These are phyloP conservation scores for Dynastes hyllus DNA, from an alignment of 2,888 invertebrate species.

Conservation along the genomic window DNA sequence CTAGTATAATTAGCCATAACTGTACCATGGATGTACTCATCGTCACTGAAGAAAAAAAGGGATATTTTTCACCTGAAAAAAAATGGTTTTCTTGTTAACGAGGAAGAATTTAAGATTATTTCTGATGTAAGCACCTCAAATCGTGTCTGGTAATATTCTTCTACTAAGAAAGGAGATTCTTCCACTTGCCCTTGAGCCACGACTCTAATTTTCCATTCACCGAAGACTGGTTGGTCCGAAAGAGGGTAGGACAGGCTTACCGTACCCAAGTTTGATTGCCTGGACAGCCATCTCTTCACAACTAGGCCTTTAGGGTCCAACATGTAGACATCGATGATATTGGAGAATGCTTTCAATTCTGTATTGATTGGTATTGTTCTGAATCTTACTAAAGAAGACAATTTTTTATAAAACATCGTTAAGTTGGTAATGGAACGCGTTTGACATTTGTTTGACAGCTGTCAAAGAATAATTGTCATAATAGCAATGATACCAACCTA, in stretches of 20 bases:
- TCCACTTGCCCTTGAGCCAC: constrained; percentile 92
- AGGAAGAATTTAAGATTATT: no score
- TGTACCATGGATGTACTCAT: constrained; percentile 87
- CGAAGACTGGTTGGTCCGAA: constrained; percentile 93
- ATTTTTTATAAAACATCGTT: constrained; percentile 3
- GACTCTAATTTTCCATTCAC: constrained; percentile 93
- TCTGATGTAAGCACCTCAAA: constrained; percentile 79
- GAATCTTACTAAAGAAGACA: constrained; percentile 80
- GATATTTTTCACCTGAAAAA: constrained; percentile 83
- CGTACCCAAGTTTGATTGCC: constrained; percentile 94
- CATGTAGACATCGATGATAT: constrained; percentile 93
- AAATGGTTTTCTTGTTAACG: neutral
- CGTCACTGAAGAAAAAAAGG: constrained; percentile 93
- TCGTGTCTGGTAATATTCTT: constrained; percentile 96
- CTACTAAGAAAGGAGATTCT: constrained; percentile 89
- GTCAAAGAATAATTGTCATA: no score
- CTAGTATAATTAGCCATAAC: constrained; percentile 97
- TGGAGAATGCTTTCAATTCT: constrained; percentile 91
- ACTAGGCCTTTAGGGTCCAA: constrained; percentile 91
- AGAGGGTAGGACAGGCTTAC: constrained; percentile 94
- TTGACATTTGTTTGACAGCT: no score
- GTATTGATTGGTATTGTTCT: constrained; percentile 95
- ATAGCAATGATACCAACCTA: constrained; percentile 67
- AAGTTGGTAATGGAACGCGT: neutral
- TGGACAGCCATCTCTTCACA: constrained; percentile 93